Conservation (phyloP, 2,113 vertebrate species). For the Semicossyphus pulcher region DNA sequence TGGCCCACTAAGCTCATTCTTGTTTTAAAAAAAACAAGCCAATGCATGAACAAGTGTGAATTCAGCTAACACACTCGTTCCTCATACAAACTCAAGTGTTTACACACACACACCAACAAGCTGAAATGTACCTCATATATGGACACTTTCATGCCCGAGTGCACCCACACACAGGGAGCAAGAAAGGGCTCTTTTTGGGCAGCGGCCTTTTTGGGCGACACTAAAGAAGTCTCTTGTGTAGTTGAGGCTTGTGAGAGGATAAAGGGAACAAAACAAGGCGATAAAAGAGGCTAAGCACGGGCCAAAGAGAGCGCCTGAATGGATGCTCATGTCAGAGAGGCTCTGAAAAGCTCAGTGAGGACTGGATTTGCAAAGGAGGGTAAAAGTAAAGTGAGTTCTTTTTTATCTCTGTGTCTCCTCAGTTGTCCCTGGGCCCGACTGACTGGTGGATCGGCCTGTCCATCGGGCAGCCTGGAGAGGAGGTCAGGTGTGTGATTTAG, state of each 20-base stretch:
- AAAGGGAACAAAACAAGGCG: constrained; percentile 54
- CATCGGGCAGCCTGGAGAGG: constrained; percentile 72
- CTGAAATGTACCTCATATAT: constrained; percentile 29
- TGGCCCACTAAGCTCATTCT: constrained; percentile 2
- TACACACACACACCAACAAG: constrained; percentile 24
- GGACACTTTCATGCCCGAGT: constrained; percentile 42
- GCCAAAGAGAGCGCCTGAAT: constrained; percentile 44
- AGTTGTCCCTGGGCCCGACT: constrained; percentile 83
- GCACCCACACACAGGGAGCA: constrained; percentile 9
- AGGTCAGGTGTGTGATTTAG: constrained; percentile 84
- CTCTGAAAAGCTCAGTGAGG: constrained; percentile 29
- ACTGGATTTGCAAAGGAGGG: constrained; percentile 1
- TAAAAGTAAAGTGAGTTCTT: constrained; percentile 3
- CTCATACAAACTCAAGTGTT: constrained; percentile 50
- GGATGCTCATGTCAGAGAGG: constrained; percentile 17
- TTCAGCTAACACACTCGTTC: constrained; percentile 33
- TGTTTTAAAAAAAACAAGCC: constrained; percentile 29
- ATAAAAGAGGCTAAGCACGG: constrained; percentile 32
- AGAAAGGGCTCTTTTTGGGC: constrained; percentile 6
- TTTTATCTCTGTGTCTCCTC: constrained; percentile 37
- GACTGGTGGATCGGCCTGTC: constrained; percentile 94
- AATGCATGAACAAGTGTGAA: constrained; percentile 26
- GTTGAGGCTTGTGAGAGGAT: constrained; percentile 35
- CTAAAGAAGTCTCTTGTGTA: constrained; percentile 52
- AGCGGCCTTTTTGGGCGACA: constrained; percentile 27